phyloP scores from a whole-genome alignment of 2,113 vertebrate species.

The Microtus pennsylvanicus region DNA sequence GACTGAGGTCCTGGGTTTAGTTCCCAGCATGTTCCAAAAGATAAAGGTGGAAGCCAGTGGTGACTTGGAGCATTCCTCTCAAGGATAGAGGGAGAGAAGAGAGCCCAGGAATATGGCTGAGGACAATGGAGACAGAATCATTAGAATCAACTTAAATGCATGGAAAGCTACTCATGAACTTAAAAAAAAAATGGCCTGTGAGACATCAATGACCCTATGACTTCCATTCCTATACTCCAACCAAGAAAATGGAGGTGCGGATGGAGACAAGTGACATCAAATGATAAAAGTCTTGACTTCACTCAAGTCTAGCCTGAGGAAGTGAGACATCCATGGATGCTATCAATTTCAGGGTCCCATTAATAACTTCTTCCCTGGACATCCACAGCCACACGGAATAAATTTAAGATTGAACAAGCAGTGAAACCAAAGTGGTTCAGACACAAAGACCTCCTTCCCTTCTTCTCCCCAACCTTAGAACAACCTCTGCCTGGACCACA shows the following conservation, averaged over 20 bases:
- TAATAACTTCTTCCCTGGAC: not conserved
- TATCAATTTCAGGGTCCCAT: not conserved
- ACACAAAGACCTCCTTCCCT: not conserved
- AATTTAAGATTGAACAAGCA: not conserved
- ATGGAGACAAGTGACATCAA: not conserved
- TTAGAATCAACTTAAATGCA: not conserved
- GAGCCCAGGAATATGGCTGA: not conserved
- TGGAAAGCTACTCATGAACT: not conserved
- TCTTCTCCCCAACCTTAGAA: not conserved
- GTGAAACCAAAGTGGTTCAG: constrained; percentile 29
- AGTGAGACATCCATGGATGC: not conserved
- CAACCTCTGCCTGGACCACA: not conserved
- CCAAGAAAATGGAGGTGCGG: not conserved
- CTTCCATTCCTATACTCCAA: not conserved
- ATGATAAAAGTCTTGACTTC: not conserved
- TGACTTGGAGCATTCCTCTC: not conserved
- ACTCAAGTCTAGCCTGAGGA: not conserved
- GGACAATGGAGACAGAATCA: not conserved
- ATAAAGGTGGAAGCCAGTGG: not conserved
- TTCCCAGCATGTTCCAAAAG: not conserved
- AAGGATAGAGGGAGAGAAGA: not conserved
- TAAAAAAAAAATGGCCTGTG: not conserved
- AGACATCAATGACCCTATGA: not conserved
- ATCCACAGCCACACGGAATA: constrained; percentile 1
- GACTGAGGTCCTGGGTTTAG: not conserved